Evolutionary conservation across 1,140 invertebrate genomes (phyloP), one percentile per base, ranked within the genome.

Genomic region (Listronotus bonariensis): DNA sequence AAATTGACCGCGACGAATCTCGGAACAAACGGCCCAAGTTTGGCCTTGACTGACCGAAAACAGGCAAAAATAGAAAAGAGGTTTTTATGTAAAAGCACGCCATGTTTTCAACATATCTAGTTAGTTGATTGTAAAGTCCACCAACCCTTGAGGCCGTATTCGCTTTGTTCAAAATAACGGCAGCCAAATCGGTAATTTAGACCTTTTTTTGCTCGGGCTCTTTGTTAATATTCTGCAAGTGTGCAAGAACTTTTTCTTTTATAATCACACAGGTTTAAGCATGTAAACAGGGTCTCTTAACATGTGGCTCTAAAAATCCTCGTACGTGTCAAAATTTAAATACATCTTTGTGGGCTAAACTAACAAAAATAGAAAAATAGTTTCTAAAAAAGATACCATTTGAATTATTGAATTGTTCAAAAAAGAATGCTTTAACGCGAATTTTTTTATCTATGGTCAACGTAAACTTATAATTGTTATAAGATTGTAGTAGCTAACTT

Each of bases 1-100:
- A 56, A 58, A 58, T 56, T 56, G 43, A 58, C 56, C 31, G 41
- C 41, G 43, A 12, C 56, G 12, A 58, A 58, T 46, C 12, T 48
- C 41, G 32, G 18, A 48, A 46, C 7, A 56, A 46, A 58, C 31
- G 56, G 32, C 11, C 42, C 18, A 58, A 58, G 56, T 41, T 58
- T 48, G 43, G 32, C 56, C 56, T 58, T 58, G 56, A 36, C 45
- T 58, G 56, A 26, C 31, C 31, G 31, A 40, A 53, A 32, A 36
- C 51, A 53, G 51, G 34, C 17, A 32, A 42, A 56, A 56, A 42
- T 38, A 56, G 53, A 56, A 56, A 56, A 56, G 10, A 26, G 10
- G 11, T 53, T 53, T 36, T 53, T 53, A 36, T 51, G 15, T 36
- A 53, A 14, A 40, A 38, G 20, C 34, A 32, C 26, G 18, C 40